phyloP scores from a whole-genome alignment of 37 sponge, comb jelly and placozoan species.

The Agelas oroides region DNA sequence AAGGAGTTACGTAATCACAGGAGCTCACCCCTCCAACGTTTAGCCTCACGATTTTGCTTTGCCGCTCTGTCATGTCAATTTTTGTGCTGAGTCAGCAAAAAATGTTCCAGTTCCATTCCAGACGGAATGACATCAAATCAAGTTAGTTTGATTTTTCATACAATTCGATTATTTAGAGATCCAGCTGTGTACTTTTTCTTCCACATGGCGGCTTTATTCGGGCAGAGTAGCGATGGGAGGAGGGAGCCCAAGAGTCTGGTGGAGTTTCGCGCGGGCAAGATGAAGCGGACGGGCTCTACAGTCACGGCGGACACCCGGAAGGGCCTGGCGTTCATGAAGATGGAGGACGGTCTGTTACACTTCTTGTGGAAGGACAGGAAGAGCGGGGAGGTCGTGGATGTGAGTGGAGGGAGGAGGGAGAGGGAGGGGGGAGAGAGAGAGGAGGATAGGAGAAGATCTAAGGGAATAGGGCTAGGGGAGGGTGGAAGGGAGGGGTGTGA shows the following conservation, averaged over 20 bases:
- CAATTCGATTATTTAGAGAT: too few relatives aligned
- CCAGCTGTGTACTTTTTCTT: too few relatives aligned
- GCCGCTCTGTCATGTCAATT: too few relatives aligned
- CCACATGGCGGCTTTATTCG: slow-evolving; percentile 82
- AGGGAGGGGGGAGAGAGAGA: too few relatives aligned
- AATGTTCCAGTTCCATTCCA: too few relatives aligned
- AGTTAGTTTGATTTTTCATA: too few relatives aligned
- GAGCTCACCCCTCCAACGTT: slow-evolving; percentile 73
- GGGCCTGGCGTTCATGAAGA: slow-evolving; percentile 87
- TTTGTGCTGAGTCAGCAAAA: too few relatives aligned
- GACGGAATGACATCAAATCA: too few relatives aligned
- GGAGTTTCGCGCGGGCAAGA: slow-evolving; percentile 97
- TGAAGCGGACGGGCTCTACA: slow-evolving; percentile 71
- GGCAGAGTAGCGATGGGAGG: slow-evolving; percentile 46
- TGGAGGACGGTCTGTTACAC: slow-evolving; percentile 83
- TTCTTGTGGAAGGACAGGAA: slow-evolving; percentile 97
- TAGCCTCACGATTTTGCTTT: slow-evolving; percentile 25
- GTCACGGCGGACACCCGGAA: slow-evolving; percentile 93
- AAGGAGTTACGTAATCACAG: too few relatives aligned
- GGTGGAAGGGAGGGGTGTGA: too few relatives aligned
- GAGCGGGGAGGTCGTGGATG: slow-evolving; percentile 81
- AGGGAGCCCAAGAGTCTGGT: slow-evolving; percentile 85
- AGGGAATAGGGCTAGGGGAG: too few relatives aligned
- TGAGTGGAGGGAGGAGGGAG: slow-evolving; percentile 32
- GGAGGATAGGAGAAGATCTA: too few relatives aligned